phyloP scores from a whole-genome alignment of 2,113 vertebrate genomes.

The Podiceps cristatus region DNA sequence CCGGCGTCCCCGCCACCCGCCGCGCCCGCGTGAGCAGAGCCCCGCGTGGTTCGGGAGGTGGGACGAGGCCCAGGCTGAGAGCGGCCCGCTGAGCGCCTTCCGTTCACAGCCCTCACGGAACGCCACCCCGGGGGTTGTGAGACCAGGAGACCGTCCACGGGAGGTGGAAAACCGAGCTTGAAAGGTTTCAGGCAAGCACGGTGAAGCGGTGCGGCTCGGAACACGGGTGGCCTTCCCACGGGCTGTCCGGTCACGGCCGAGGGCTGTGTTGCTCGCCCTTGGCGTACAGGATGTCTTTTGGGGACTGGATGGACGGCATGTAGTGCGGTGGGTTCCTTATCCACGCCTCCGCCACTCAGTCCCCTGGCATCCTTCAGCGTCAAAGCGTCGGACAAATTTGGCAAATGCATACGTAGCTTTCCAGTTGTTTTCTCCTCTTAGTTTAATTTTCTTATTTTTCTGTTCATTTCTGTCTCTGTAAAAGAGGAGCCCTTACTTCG shows the following conservation, averaged over 20 bases:
- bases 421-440: not conserved
- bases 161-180: fast-evolving
- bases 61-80: not conserved
- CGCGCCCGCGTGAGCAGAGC: too few relatives aligned
- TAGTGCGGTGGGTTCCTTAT: fast-evolving
- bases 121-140: fast-evolving
- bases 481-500: not conserved
- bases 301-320: not conserved
- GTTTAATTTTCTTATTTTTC: not conserved
- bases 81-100: not conserved
- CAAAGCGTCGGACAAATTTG: not conserved
- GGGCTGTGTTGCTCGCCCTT: not conserved
- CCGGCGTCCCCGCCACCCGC: not conserved
- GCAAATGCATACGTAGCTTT: not conserved
- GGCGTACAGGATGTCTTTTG: fast-evolving
- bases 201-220: not conserved
- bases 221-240: not conserved
- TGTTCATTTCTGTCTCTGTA: not conserved
- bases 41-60: not conserved
- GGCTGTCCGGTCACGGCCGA: fast-evolving
- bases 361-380: not conserved
- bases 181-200: not conserved
- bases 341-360: fast-evolving
- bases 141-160: fast-evolving
- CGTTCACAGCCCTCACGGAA: fast-evolving